phyloP scores from a whole-genome alignment of 1,140 invertebrate species.

The Panulirus ornatus region DNA sequence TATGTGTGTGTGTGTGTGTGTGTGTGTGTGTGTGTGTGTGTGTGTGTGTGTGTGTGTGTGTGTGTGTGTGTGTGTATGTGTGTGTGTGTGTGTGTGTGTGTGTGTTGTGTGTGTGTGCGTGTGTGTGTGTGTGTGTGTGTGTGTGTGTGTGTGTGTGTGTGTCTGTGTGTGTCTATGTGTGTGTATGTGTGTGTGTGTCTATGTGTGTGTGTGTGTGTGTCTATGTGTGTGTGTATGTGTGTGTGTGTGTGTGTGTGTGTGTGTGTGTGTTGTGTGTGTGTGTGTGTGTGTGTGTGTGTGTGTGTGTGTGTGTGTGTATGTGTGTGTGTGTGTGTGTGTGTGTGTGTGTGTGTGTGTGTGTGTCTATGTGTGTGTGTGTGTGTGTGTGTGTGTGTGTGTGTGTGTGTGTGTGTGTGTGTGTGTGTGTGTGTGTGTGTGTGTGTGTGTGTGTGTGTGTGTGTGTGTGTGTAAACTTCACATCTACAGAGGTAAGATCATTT shows the following conservation, averaged over 20 bases:
- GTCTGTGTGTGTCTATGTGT: neutral
- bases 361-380: too few relatives aligned
- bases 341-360: slow-evolving; percentile 25
- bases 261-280: too few relatives aligned
- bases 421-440: slow-evolving; percentile 30
- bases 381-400: slow-evolving; percentile 28
- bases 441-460: slow-evolving; percentile 43
- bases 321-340: slow-evolving; percentile 23
- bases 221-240: too few relatives aligned
- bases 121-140: neutral
- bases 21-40: too few relatives aligned
- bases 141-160: slow-evolving; percentile 19
- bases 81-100: too few relatives aligned
- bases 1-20: too few relatives aligned
- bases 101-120: too few relatives aligned
- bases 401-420: slow-evolving; percentile 23
- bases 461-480: neutral
- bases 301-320: neutral
- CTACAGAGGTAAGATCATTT: too few relatives aligned
- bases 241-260: neutral
- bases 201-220: too few relatives aligned
- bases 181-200: too few relatives aligned
- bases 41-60: too few relatives aligned
- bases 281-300: neutral
- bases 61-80: too few relatives aligned